Base-by-base conservation (phyloP, 1,140 invertebrate genomes). In the Meloidogyne chitwoodi region DNA sequence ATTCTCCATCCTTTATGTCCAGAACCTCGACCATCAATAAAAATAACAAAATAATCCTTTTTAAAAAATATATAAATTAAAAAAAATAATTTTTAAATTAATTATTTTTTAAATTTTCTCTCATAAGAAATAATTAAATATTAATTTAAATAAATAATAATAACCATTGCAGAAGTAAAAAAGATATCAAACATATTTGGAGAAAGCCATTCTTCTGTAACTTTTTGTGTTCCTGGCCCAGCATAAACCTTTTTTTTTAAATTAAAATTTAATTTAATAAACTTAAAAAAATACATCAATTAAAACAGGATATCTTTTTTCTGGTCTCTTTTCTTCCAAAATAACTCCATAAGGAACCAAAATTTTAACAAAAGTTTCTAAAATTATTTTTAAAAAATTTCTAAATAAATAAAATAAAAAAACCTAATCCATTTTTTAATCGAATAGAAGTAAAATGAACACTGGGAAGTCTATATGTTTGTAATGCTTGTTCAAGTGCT, bases 11-110 rank as follows among this genome's bases (percentile, higher is more conserved):
- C 85, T 34, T 76, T 70, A 56, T 73, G 67, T 0, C 83, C 83
- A 65, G 80, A 75, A 26, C 85, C 85, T 48, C 85, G 70, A 29
- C 85, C 85, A 78, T 86, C 85, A 72, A 86, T 87, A 34, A 75
- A 68, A 27, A 81, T 74, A 31, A 85, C 77, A 10, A 84, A 73
- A 41, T 81, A 86, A 38, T 86, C 74, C 38, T 68, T n/a, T 27
- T n/a, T n/a, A n/a, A n/a, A n/a, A n/a, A n/a, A n/a, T n/a, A n/a
- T n/a, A n/a, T n/a, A n/a, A n/a, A n/a, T n/a, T n/a, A n/a, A 31
- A 16, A 24, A 24, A 16, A n/a, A 41, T 16, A 68, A 26, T 34
- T 65, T 4, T 27, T 26, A 16, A 79, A 38, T 67, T 38, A 63
- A n/a, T n/a, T n/a, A n/a, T n/a, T n/a, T n/a, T n/a, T n/a, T n/a